A percentile compares a stretch with the other conserved stretches of the same genome.
Evolutionary conservation across 2,113 vertebrate species (phyloP).

Genomic region (Pomatostomus ruficeps): DNA sequence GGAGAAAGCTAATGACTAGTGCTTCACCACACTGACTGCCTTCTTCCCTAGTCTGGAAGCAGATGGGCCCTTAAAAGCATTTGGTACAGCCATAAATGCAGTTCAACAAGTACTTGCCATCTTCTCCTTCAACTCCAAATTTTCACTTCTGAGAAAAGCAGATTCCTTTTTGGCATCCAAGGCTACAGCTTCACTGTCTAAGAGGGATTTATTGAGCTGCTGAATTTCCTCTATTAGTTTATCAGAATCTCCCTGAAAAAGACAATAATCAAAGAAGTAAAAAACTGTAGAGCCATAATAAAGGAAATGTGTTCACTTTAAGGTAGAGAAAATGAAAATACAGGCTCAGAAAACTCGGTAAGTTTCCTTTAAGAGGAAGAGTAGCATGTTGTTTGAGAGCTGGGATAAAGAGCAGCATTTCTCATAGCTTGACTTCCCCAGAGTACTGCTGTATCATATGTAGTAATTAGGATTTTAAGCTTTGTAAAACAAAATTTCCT

Average conservation of each 20-base stretch:
- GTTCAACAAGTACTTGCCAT: conserved; percentile 66
- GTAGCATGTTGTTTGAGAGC: neutral
- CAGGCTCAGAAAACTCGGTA: neutral
- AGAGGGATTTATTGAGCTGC: conserved; percentile 79
- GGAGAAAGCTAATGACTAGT: neutral
- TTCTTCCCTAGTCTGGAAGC: neutral
- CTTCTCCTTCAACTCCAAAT: conserved; percentile 79
- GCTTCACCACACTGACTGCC: no score
- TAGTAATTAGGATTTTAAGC: neutral
- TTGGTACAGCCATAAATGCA: neutral
- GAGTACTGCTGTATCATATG: neutral
- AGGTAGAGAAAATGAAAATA: neutral
- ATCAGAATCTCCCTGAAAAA: conserved; percentile 71
- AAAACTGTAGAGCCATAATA: neutral
- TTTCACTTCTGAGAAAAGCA: conserved; percentile 84
- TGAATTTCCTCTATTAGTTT: conserved; percentile 78
- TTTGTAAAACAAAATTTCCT: neutral
- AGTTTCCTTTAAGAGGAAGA: neutral
- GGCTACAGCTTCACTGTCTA: conserved; percentile 81
- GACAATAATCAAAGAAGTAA: neutral
- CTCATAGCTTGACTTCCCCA: neutral
- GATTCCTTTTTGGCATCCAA: conserved; percentile 88
- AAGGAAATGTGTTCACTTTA: neutral
- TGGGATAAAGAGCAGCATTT: neutral
- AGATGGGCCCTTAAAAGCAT: neutral